phyloP scores from a whole-genome alignment of 2,797 vertebrate species.

The Scolopax bukidnonensis region DNA sequence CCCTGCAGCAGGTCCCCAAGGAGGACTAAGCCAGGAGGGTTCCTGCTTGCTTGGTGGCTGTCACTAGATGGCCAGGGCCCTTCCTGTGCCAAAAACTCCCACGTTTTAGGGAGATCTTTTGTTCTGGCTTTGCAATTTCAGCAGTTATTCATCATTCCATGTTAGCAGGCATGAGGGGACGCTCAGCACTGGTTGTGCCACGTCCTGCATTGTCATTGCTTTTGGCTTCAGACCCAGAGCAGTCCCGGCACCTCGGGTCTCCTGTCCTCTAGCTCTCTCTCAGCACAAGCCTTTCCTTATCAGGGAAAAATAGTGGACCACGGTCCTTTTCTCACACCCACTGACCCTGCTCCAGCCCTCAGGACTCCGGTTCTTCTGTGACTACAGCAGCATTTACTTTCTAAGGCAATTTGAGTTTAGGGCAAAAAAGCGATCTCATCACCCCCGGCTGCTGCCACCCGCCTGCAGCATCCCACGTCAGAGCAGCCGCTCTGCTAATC shows the following conservation, averaged over 20 bases:
- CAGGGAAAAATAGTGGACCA: background rate
- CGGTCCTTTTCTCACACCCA: fast-evolving
- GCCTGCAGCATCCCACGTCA: background rate
- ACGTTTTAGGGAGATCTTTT: background rate
- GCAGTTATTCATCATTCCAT: background rate
- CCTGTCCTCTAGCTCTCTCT: background rate
- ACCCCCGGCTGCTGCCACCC: background rate
- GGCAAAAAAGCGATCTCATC: background rate
- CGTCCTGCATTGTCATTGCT: background rate
- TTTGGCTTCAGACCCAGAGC: background rate
- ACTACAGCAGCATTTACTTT: background rate
- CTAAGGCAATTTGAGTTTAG: background rate
- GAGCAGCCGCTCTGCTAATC: background rate
- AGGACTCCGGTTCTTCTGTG: background rate
- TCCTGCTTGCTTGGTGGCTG: background rate
- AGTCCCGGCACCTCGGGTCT: fast-evolving
- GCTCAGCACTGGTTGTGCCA: fast-evolving
- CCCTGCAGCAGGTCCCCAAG: background rate
- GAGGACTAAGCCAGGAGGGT: background rate
- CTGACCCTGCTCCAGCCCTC: background rate
- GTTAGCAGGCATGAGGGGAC: fast-evolving
- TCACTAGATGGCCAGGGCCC: background rate
- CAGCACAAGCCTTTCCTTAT: background rate
- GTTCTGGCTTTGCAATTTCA: background rate
- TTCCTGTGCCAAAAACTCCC: background rate